These are phyloP conservation scores for Lutjanus argentimaculatus DNA, from an alignment of 2,797 vertebrate species.

Conservation along the genomic window DNA sequence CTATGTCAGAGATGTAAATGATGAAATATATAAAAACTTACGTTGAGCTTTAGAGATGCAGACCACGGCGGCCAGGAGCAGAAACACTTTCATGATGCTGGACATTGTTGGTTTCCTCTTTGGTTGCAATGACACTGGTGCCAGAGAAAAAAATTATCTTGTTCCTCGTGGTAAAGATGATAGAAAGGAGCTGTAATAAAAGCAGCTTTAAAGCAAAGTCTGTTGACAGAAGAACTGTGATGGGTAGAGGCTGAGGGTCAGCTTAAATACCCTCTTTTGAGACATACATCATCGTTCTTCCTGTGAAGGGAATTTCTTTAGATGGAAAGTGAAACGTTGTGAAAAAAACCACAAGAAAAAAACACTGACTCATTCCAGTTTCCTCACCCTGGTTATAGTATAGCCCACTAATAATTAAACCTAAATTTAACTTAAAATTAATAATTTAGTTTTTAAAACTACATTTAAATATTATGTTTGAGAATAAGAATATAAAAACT, in stretches of 20 bases:
- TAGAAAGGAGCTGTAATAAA: neutral
- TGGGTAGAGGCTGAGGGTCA: neutral
- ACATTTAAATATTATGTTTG: neutral
- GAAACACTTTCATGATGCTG: conserved; percentile 61
- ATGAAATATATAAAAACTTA: conserved; percentile 55
- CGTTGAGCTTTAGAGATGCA: conserved; percentile 66
- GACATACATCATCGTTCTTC: conserved; percentile 29
- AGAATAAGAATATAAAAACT: neutral
- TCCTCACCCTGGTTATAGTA: too few relatives aligned
- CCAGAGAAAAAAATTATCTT: neutral
- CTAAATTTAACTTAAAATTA: too few relatives aligned
- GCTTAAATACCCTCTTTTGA: conserved; percentile 60
- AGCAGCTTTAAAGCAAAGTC: neutral
- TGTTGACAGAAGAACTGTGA: conserved; percentile 36
- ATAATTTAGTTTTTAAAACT: neutral
- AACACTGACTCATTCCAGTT: neutral
- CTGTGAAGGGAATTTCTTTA: conserved; percentile 51
- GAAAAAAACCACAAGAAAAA: conserved; percentile 16
- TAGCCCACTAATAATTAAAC: neutral
- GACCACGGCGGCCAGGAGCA: conserved; percentile 67
- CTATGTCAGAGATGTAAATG: neutral
- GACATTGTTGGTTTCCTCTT: conserved; percentile 65
- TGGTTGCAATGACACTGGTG: conserved; percentile 1
- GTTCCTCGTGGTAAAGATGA: neutral
- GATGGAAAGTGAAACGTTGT: conserved; percentile 75